Evolutionary conservation across 2,113 vertebrate species (phyloP).

Genomic region (Psittacula cyanocephala): DNA sequence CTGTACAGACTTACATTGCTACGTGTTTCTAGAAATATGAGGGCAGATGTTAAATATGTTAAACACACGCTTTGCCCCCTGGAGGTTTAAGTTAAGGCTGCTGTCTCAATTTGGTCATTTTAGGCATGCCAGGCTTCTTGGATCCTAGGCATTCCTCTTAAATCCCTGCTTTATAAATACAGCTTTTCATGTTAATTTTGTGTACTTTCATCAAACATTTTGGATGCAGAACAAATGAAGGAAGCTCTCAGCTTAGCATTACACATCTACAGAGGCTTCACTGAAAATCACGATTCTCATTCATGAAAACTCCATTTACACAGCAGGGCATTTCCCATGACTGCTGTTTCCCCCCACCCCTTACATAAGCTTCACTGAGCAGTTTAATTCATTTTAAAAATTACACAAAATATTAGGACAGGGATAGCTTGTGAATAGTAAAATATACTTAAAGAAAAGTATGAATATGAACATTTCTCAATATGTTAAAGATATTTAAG

Average conservation of each 20-base stretch:
- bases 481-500: background rate
- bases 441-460: background rate
- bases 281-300: constrained; percentile 15
- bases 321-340: constrained; percentile 36
- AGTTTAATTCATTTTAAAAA: constrained; percentile 15
- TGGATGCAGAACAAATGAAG: constrained; percentile 58
- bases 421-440: background rate
- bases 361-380: background rate
- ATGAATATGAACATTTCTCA: background rate
- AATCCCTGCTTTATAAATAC: constrained; percentile 59
- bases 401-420: background rate
- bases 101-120: constrained; percentile 73
- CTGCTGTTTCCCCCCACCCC: background rate
- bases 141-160: constrained; percentile 60
- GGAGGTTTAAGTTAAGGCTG: constrained; percentile 74
- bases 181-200: constrained; percentile 61
- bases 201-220: constrained; percentile 51
- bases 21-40: constrained; percentile 73
- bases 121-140: constrained; percentile 68
- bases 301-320: constrained; percentile 43
- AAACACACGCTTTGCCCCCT: constrained; percentile 74
- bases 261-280: background rate
- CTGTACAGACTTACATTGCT: constrained; percentile 65
- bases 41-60: constrained; percentile 80
- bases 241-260: background rate